Percentiles rank a stretch among this genome's conserved stretches.
phyloP scores from a whole-genome alignment of 2,113 vertebrate species.

The Galbula dea region DNA sequence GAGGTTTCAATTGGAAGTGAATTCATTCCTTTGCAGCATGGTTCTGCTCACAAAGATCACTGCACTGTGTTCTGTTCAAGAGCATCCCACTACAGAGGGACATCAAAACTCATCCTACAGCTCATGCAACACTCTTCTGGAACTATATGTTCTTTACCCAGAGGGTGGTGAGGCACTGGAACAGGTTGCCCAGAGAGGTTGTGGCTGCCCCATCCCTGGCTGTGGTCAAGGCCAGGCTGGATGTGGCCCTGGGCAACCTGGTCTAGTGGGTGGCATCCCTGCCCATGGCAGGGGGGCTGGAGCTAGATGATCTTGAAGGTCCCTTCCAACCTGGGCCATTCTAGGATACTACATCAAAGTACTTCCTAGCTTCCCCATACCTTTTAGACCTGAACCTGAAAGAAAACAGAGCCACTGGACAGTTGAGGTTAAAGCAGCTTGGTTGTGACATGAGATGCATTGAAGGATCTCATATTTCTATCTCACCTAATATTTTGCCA shows the following conservation, averaged over 20 bases:
- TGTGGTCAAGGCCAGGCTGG: too few species aligned
- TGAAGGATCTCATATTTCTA: not conserved
- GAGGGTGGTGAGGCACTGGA: too few species aligned
- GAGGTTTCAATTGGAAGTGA: not conserved
- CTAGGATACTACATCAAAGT: not conserved
- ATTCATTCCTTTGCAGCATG: not conserved
- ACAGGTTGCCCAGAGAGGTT: too few species aligned
- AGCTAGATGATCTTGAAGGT: too few species aligned
- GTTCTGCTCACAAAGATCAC: not conserved
- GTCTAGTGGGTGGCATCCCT: too few species aligned
- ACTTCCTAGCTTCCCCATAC: not conserved
- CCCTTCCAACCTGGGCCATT: too few species aligned
- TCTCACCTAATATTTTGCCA: not conserved
- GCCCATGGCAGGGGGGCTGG: too few species aligned
- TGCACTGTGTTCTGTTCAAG: not conserved
- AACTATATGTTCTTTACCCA: too few species aligned
- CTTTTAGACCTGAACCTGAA: not conserved
- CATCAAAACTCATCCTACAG: not conserved
- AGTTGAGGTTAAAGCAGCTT: not conserved
- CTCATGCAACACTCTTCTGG: not conserved
- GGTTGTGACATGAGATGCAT: not conserved
- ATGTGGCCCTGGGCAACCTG: too few species aligned
- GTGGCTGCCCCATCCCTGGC: too few species aligned
- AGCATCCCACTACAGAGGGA: not conserved
- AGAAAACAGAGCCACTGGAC: not conserved